Conservation (phyloP, 1,140 invertebrate species). For the Lepidostoma basale region DNA sequence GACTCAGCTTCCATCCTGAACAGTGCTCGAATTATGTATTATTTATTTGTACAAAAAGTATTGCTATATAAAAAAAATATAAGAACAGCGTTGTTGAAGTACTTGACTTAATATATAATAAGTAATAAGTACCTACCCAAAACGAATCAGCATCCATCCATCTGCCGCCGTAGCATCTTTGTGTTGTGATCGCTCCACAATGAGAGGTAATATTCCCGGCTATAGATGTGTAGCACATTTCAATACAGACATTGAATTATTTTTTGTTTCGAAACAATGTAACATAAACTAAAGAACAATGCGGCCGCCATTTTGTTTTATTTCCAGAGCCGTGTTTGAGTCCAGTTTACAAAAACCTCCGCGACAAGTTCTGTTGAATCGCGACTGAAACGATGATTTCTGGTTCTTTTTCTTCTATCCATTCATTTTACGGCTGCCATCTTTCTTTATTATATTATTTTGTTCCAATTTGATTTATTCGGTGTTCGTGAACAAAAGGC, state of each 20-base stretch:
- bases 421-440: constrained; percentile 35
- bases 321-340: constrained; percentile 7
- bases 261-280: constrained; percentile 32
- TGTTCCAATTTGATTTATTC: constrained; percentile 36
- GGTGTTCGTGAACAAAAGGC: constrained; percentile 28
- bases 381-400: constrained; percentile 21
- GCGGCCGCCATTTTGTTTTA: constrained; percentile 22
- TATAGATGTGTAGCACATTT: constrained; percentile 9
- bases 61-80: no score
- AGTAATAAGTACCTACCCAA: no score
- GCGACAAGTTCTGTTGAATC: background rate
- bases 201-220: constrained; percentile 6
- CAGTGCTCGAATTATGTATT: no score
- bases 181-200: background rate
- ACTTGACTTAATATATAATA: no score
- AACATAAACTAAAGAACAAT: constrained; percentile 36
- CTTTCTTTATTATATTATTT: constrained; percentile 36
- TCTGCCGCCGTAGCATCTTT: no score
- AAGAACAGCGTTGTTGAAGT: no score
- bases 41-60: no score
- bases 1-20: no score
- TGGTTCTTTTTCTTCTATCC: constrained; percentile 8
- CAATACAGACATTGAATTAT: constrained; percentile 25
- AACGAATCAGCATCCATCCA: no score
- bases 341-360: constrained; percentile 22